Percentiles rank a stretch among this genome's conserved stretches.
phyloP scores from a whole-genome alignment of 2,888 invertebrate species.

The Anthrax anthrax region DNA sequence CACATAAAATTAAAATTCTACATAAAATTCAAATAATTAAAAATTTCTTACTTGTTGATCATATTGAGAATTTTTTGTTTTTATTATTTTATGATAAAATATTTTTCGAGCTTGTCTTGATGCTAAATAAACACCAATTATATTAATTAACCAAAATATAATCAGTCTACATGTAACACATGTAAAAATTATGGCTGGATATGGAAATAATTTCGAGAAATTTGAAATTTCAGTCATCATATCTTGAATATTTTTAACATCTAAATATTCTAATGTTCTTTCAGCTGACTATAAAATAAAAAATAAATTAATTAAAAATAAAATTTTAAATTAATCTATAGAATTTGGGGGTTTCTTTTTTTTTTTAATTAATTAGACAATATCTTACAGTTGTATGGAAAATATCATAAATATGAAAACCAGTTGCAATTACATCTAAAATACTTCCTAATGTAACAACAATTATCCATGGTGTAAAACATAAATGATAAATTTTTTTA shows the following conservation, averaged over 20 bases:
- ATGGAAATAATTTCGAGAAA: conserved; percentile 22
- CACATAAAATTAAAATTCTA: not conserved
- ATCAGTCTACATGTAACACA: conserved; percentile 36
- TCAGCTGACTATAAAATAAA: conserved; percentile 5
- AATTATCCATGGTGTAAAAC: conserved; percentile 35
- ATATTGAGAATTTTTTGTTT: not conserved
- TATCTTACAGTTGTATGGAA: conserved; percentile 27
- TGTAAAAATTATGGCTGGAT: conserved; percentile 36
- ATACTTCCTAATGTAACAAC: conserved; percentile 25
- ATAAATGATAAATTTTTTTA: conserved; percentile 10
- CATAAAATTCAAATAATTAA: not conserved
- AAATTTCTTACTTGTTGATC: not conserved
- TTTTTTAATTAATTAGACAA: too few relatives aligned
- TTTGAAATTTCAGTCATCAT: conserved; percentile 11
- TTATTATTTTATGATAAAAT: not conserved
- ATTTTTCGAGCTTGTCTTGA: conserved; percentile 4
- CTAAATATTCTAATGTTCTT: conserved; percentile 4
- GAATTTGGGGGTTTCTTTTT: too few relatives aligned
- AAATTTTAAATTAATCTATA: too few relatives aligned
- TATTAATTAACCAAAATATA: conserved; percentile 37
- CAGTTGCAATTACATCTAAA: conserved; percentile 33
- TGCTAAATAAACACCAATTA: conserved; percentile 22
- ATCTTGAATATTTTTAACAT: conserved; percentile 1
- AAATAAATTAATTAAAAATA: not conserved
- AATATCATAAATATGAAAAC: conserved; percentile 33